phyloP scores from a whole-genome alignment of 2,113 vertebrate species.

The Echinops telfairi region DNA sequence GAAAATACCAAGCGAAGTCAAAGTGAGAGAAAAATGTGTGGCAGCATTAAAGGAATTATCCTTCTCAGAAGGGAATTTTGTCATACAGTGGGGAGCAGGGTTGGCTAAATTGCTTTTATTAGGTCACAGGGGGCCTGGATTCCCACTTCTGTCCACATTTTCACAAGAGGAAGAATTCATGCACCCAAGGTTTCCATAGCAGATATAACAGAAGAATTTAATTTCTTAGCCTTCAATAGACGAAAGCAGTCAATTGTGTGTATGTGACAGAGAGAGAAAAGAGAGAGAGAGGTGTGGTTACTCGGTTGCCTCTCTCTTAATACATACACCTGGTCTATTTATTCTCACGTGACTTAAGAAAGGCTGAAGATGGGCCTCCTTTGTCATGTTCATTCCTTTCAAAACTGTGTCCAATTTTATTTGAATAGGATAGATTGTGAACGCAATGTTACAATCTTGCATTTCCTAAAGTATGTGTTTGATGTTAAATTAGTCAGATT shows the following conservation, averaged over 20 bases:
- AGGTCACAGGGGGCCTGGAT: no score
- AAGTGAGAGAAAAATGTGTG: no score
- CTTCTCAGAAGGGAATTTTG: no score
- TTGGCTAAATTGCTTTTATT: no score
- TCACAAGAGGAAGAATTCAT: not conserved
- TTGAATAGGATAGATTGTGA: conserved; percentile 37
- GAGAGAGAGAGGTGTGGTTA: not conserved
- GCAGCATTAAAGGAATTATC: no score
- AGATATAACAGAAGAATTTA: conserved; percentile 4
- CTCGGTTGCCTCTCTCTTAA: conserved; percentile 2
- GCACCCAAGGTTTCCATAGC: not conserved
- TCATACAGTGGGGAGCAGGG: no score
- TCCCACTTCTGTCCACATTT: no score
- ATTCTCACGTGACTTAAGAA: conserved; percentile 5
- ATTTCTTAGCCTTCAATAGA: not conserved
- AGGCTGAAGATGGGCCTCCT: not conserved
- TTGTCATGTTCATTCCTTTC: not conserved
- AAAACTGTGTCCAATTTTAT: conserved; percentile 29
- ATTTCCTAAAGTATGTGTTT: not conserved
- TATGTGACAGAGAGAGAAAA: not conserved
- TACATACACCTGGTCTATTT: not conserved
- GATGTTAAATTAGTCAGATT: conserved; percentile 41
- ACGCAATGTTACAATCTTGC: conserved; percentile 5
- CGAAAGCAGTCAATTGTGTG: not conserved
- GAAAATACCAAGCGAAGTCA: no score